Evolutionary conservation across 2,888 invertebrate species (phyloP).

Genomic region (Microctonus brassicae): DNA sequence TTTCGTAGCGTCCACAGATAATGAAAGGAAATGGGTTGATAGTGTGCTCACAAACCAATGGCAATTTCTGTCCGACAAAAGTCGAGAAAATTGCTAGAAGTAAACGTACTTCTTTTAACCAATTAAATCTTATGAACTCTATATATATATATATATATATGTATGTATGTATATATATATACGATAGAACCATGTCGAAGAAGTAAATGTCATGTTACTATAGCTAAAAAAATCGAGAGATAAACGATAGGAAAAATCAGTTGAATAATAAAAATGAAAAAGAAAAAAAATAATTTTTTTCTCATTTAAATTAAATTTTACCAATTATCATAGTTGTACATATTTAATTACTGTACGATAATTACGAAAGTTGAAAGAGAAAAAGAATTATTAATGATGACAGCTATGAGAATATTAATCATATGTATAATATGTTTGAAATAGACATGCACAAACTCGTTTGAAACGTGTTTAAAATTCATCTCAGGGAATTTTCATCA

Average conservation of each 20-base stretch:
- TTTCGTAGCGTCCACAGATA: slow-evolving; percentile 13
- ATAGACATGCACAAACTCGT: slow-evolving; percentile 13
- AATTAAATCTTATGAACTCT: slow-evolving; percentile 41
- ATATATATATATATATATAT: slow-evolving; percentile 17
- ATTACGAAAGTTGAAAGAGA: too few species aligned
- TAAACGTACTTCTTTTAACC: slow-evolving; percentile 39
- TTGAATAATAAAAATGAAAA: neutral
- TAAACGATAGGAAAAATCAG: too few species aligned
- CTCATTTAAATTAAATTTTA: neutral
- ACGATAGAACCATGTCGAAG: neutral
- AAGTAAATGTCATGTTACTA: neutral
- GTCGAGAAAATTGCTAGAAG: slow-evolving; percentile 38
- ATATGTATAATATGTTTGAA: slow-evolving; percentile 15
- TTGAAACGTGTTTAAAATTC: slow-evolving; percentile 16
- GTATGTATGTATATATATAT: neutral
- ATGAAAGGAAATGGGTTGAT: slow-evolving; percentile 15
- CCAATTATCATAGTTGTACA: too few species aligned
- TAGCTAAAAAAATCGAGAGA: too few species aligned
- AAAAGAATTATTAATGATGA: neutral
- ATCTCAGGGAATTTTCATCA: slow-evolving; percentile 41
- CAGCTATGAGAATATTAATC: neutral
- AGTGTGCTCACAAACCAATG: slow-evolving; percentile 33
- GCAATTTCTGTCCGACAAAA: slow-evolving; percentile 36
- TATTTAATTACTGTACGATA: too few species aligned
- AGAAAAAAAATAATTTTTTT: neutral